Conservation (phyloP, 2,888 invertebrate genomes). For the Linnaemya tessellans region DNA sequence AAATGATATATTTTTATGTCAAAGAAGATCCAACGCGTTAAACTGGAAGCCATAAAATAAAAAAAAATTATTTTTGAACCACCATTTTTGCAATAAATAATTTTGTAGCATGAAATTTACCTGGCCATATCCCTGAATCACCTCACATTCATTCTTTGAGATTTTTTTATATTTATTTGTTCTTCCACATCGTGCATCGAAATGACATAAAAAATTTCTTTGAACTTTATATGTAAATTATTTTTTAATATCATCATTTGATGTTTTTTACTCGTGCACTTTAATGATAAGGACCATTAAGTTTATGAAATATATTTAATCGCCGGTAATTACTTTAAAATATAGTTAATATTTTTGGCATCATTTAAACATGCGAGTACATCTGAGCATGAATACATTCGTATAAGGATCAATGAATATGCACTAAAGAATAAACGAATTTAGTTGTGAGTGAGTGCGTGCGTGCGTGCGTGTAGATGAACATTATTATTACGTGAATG, state of each 20-base stretch:
- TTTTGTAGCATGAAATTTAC: no score
- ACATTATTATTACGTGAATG: constrained; percentile 20
- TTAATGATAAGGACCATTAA: constrained; percentile 56
- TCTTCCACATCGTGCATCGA: not conserved
- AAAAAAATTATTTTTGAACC: no score
- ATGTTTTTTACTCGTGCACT: constrained; percentile 32
- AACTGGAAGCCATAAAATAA: no score
- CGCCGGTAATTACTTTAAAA: constrained; percentile 40
- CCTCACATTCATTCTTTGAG: not conserved
- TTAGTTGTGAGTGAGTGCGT: not conserved
- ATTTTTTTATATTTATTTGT: not conserved
- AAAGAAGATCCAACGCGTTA: no score
- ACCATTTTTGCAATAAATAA: no score
- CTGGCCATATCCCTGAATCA: no score
- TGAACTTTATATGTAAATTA: not conserved
- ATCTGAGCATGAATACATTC: not conserved
- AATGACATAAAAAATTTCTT: not conserved
- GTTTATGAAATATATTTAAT: constrained; percentile 54
- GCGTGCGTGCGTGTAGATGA: not conserved
- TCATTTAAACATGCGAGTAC: not conserved
- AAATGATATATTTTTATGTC: no score
- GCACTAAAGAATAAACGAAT: not conserved
- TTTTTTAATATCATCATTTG: constrained; percentile 35
- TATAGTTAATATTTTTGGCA: not conserved
- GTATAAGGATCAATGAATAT: not conserved